Percentiles rank a stretch among this genome's conserved stretches.
These are phyloP conservation scores for Sisyra terminalis DNA, from an alignment of 2,888 invertebrate genomes.

Conservation along the genomic window DNA sequence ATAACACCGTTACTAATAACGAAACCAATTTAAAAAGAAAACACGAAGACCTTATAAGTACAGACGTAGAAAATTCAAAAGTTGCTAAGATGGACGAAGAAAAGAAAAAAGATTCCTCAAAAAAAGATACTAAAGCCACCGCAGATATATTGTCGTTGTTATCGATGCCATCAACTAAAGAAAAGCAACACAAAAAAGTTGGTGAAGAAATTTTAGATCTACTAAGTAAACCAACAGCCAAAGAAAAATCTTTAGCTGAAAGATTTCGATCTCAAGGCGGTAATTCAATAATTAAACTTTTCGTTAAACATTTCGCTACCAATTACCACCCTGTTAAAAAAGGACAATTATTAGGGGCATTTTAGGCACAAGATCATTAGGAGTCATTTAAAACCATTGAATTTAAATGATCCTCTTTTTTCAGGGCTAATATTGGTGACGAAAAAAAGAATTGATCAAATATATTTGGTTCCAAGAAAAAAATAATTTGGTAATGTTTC, in stretches of 20 bases:
- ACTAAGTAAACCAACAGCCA: constrained; percentile 88
- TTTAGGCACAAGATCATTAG: too few species aligned
- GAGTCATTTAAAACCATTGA: too few species aligned
- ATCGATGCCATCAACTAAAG: constrained; percentile 86
- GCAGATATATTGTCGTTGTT: constrained; percentile 66
- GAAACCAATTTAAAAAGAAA: constrained; percentile 28
- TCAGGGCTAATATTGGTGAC: too few species aligned
- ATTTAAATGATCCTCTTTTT: too few species aligned
- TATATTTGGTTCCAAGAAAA: background rate
- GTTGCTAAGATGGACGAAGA: constrained; percentile 29
- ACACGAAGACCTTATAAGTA: constrained; percentile 18
- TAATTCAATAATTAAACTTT: constrained; percentile 10
- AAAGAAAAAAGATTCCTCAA: constrained; percentile 31
- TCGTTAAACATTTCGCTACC: too few species aligned
- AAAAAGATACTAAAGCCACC: constrained; percentile 29
- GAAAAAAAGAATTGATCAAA: background rate
- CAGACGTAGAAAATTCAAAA: constrained; percentile 17
- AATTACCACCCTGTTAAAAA: too few species aligned
- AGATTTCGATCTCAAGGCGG: constrained; percentile 92
- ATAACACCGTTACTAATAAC: constrained; percentile 11
- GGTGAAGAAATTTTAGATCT: constrained; percentile 92
- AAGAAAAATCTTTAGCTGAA: constrained; percentile 88
- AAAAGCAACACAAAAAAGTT: constrained; percentile 87
- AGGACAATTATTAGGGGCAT: too few species aligned
- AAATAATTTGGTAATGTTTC: constrained; percentile 6